Base-by-base conservation (phyloP, 2,888 invertebrate genomes). In the Epistrophe grossulariae region DNA sequence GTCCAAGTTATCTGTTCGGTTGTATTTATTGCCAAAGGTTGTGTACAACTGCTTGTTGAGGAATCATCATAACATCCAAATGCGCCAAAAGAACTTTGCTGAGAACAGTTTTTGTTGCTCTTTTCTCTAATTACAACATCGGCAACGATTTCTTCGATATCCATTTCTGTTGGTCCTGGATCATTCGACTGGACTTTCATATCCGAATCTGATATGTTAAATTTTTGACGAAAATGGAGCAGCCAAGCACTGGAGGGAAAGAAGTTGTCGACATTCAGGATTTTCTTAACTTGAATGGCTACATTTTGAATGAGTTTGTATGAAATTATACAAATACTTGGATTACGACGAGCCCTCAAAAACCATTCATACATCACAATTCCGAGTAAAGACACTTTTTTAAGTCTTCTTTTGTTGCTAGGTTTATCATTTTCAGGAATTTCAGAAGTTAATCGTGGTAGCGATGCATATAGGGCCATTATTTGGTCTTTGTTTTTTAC, bases 321-420 rank as follows among this genome's bases (percentile, higher is more conserved):
- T 6, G 84, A 62, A 55, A 88, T 84, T 2, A 35, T 24, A 0
- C 57, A 71, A 0, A 84, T 19, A 2, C 28, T 15, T 17, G 88
- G 87, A 52, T 89, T 88, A 8, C 89, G 92, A 52, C 92, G 92
- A 0, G 91, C 91, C n/a, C 92, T 89, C 45, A 91, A 90, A 43
- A 92, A 90, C 64, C 90, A 91, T 80, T 92, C 92, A 72, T 92
- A 91, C 50, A 92, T 87, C 55, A 92, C 91, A 71, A 90, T 90
- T 4, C 91, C 91, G 9, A 92, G 88, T 66, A 91, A 90, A 55
- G 89, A 88, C 1, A 91, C 88, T 68, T 92, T 92, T 10, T 90
- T 90, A 24, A 89, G 89, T 35, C 91, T 90, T 45, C 88, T 88
- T 19, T 80, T 40, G 8, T 31, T 17, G 13, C 68, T 79, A 4